Evolutionary conservation across 1,140 invertebrate species (phyloP).

Genomic region (Conus ventricosus): DNA sequence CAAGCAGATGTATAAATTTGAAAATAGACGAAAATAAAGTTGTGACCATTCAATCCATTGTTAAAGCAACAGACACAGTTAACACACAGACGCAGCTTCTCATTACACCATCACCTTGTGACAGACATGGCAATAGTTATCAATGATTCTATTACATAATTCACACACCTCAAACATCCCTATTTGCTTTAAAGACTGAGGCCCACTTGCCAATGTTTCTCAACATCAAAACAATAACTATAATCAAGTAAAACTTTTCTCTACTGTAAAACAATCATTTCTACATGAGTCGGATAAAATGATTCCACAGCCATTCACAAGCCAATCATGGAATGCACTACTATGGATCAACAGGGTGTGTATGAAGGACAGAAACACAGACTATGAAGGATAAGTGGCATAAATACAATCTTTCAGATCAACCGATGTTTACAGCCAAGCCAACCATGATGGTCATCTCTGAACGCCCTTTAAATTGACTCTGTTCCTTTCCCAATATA

Average conservation of each 20-base stretch:
- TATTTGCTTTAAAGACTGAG: too few relatives aligned
- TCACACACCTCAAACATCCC: background rate
- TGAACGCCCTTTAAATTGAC: too few relatives aligned
- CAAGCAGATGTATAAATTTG: background rate
- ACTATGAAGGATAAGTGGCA: background rate
- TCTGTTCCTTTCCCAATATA: too few relatives aligned
- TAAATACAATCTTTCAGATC: background rate
- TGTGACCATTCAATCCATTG: background rate
- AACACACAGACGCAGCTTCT: too few relatives aligned
- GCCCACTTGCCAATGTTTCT: too few relatives aligned
- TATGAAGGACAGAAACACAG: background rate
- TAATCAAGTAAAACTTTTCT: too few relatives aligned
- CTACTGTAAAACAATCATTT: too few relatives aligned
- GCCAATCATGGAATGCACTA: background rate
- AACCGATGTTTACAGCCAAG: background rate
- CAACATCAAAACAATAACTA: too few relatives aligned
- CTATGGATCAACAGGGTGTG: background rate
- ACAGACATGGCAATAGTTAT: background rate
- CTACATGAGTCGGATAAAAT: too few relatives aligned
- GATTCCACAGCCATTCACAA: background rate
- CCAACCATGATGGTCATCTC: background rate
- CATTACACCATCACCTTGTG: background rate
- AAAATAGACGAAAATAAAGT: background rate
- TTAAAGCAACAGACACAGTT: background rate
- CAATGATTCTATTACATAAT: background rate